Evolutionary conservation across 2,888 invertebrate species (phyloP).

Genomic region (Choristoneura rosaceana): DNA sequence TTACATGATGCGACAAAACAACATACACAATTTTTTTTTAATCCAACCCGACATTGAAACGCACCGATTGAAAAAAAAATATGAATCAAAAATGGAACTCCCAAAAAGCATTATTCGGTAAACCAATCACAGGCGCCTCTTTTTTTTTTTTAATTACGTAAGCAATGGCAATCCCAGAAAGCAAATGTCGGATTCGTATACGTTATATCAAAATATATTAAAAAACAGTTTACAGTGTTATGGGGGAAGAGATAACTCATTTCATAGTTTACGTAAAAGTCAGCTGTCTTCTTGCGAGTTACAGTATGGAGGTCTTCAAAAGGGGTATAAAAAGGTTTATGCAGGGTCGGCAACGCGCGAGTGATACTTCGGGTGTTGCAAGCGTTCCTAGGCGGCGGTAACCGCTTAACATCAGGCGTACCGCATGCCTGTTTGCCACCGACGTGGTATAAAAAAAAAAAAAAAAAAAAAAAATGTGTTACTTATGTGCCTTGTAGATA

Average conservation of each 20-base stretch:
- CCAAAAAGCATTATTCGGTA: constrained; percentile 77
- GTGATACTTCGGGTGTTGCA: too few relatives aligned
- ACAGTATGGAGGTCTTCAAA: too few relatives aligned
- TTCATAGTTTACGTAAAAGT: constrained; percentile 20
- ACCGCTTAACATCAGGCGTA: too few relatives aligned
- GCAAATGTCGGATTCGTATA: constrained; percentile 78
- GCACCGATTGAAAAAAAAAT: constrained; percentile 49
- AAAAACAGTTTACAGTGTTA: constrained; percentile 47
- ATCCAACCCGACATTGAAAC: constrained; percentile 78
- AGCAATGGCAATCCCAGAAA: constrained; percentile 80
- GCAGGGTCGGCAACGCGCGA: too few relatives aligned
- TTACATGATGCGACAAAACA: constrained; percentile 59
- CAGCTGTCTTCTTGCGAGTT: not conserved
- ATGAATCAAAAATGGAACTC: constrained; percentile 49
- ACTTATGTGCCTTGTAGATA: not conserved
- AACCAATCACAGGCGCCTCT: constrained; percentile 83
- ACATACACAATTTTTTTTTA: constrained; percentile 56
- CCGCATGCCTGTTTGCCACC: too few relatives aligned
- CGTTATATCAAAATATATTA: constrained; percentile 30
- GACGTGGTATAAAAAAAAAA: too few relatives aligned
- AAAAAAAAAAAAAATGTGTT: too few relatives aligned
- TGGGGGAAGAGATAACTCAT: constrained; percentile 34
- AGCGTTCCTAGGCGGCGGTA: too few relatives aligned
- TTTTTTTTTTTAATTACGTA: constrained; percentile 54
- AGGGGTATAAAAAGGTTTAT: too few relatives aligned